These are phyloP conservation scores for Planiliza haematocheilus DNA, from an alignment of 2,113 vertebrate species.

Conservation along the genomic window DNA sequence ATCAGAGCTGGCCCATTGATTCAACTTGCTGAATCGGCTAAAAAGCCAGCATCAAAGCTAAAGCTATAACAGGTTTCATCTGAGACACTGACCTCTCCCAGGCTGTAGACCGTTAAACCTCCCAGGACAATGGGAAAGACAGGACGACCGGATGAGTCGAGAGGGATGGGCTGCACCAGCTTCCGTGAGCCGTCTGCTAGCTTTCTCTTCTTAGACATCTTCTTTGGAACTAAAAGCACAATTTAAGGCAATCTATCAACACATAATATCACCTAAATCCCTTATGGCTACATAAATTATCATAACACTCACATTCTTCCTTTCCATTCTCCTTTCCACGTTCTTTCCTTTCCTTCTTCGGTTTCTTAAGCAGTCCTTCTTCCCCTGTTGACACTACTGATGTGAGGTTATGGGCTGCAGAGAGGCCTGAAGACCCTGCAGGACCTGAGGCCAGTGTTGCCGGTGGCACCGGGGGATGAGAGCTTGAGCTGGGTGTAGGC, in stretches of 20 bases:
- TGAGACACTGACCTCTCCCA: conserved; percentile 87
- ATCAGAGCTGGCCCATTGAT: too few species aligned
- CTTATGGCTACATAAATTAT: neutral
- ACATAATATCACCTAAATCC: neutral
- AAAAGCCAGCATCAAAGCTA: too few species aligned
- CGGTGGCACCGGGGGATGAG: conserved; percentile 59
- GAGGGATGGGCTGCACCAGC: conserved; percentile 88
- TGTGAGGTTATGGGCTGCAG: conserved; percentile 64
- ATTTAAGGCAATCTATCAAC: neutral
- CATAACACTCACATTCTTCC: conserved; percentile 82
- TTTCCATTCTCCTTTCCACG: conserved; percentile 89
- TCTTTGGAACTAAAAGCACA: conserved; percentile 82
- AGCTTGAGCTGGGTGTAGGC: conserved; percentile 65
- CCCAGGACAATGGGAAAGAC: conserved; percentile 91
- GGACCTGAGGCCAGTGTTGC: conserved; percentile 58
- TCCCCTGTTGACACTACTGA: conserved; percentile 73
- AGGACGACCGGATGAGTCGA: conserved; percentile 90
- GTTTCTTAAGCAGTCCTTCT: conserved; percentile 81
- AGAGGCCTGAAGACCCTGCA: conserved; percentile 49
- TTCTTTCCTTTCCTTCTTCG: conserved; percentile 88
- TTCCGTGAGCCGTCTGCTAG: conserved; percentile 84
- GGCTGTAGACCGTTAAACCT: conserved; percentile 90
- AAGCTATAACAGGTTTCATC: neutral
- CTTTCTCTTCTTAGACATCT: conserved; percentile 89
- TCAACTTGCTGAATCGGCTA: too few species aligned